A percentile compares a stretch with the other conserved stretches of the same genome.
Evolutionary conservation across 2,797 vertebrate species (phyloP).

Genomic region (Channallabes apus): DNA sequence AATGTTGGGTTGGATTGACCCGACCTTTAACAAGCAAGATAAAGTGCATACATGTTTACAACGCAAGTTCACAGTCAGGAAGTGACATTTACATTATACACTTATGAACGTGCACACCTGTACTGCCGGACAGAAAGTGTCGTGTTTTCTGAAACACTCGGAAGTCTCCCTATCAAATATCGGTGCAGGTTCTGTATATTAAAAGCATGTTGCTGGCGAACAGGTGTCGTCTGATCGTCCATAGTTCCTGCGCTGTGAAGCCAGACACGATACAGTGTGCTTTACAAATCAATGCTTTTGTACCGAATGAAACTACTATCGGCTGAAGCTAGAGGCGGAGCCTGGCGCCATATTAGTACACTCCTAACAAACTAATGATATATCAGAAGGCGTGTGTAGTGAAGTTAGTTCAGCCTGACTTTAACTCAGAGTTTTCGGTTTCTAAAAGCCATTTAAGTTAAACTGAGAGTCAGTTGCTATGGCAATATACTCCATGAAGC

Average conservation of each 20-base stretch:
- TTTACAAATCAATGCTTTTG: not conserved
- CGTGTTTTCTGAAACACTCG: slow-evolving; percentile 64
- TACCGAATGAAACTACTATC: too few species aligned
- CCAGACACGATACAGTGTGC: not conserved
- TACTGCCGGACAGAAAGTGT: slow-evolving; percentile 78
- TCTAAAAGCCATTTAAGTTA: too few species aligned
- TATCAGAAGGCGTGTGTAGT: too few species aligned
- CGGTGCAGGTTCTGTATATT: slow-evolving; percentile 68
- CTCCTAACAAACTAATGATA: too few species aligned
- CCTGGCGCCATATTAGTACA: too few species aligned
- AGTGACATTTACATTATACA: not conserved
- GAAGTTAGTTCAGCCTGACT: too few species aligned
- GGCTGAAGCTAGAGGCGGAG: too few species aligned
- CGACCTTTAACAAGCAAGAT: slow-evolving; percentile 63
- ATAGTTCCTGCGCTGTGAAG: slow-evolving; percentile 50
- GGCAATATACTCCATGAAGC: too few species aligned
- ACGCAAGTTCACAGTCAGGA: not conserved
- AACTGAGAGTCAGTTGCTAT: too few species aligned
- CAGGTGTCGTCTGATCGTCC: slow-evolving; percentile 67
- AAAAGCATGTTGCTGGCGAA: slow-evolving; percentile 79
- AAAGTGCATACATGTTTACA: not conserved
- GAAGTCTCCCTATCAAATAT: slow-evolving; percentile 72
- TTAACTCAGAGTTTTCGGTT: too few species aligned
- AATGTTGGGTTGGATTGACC: slow-evolving; percentile 96
- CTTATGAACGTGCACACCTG: slow-evolving; percentile 73